phyloP scores from a whole-genome alignment of 2,888 invertebrate species.

The Eucera pruinosa region DNA sequence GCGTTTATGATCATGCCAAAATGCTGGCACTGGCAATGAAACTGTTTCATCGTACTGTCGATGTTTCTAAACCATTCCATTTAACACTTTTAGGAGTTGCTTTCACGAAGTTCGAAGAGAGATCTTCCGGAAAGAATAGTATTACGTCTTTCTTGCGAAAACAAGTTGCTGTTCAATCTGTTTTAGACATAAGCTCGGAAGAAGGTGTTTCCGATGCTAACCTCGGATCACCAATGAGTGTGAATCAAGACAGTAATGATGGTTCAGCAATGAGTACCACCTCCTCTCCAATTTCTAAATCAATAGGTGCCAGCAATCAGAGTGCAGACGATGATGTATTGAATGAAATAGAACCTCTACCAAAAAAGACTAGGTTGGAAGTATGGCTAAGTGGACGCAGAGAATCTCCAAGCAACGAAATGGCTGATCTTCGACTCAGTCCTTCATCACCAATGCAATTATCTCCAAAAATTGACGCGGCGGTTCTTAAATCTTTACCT shows the following conservation, averaged over 20 bases:
- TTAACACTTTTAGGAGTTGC: slow-evolving; percentile 92
- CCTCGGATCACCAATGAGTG: slow-evolving; percentile 83
- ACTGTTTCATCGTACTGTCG: slow-evolving; percentile 90
- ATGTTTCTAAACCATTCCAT: slow-evolving; percentile 90
- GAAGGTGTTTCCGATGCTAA: slow-evolving; percentile 82
- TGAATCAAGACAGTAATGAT: slow-evolving; percentile 80
- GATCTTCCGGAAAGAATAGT: slow-evolving; percentile 89
- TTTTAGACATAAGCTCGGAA: slow-evolving; percentile 83
- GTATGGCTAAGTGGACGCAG: slow-evolving; percentile 85
- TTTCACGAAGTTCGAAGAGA: slow-evolving; percentile 92
- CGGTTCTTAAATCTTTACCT: slow-evolving; percentile 89
- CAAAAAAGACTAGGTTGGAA: slow-evolving; percentile 88
- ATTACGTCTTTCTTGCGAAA: slow-evolving; percentile 91
- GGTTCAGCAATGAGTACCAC: slow-evolving; percentile 68
- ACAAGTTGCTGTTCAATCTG: slow-evolving; percentile 91
- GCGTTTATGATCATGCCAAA: slow-evolving; percentile 87
- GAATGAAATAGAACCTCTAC: slow-evolving; percentile 89
- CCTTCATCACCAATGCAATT: slow-evolving; percentile 79
- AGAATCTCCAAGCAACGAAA: slow-evolving; percentile 82
- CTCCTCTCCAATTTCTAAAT: slow-evolving; percentile 66
- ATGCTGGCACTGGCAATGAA: slow-evolving; percentile 90
- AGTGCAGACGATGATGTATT: slow-evolving; percentile 76
- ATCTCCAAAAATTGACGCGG: slow-evolving; percentile 85
- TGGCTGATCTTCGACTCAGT: slow-evolving; percentile 80
- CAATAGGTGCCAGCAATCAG: slow-evolving; percentile 60